Base-by-base conservation (phyloP, 2,113 vertebrate genomes). In the Dipodomys ordii region DNA sequence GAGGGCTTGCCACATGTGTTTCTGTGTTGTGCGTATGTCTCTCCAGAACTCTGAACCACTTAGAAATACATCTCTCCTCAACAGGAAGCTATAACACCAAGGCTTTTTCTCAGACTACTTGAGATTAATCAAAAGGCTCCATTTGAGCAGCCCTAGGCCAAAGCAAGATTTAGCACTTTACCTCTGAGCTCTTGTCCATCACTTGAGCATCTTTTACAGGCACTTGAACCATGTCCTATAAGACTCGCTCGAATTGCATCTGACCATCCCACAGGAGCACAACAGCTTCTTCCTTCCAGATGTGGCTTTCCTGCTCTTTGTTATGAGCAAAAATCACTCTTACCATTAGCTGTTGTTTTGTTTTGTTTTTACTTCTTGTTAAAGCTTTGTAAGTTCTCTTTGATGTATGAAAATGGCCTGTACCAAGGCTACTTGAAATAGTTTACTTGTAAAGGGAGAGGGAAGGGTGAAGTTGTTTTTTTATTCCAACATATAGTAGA, bases 51-150 rank as follows among this genome's bases (percentile, higher is more conserved):
- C 92, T 94, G 87, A 95, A 46, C 53, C 64, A 46, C 96, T 97
- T 49, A 65, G 90, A 92, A 96, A 96, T 90, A 88, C 2, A 93
- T 65, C 5, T 44, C 87, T 80, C 94, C 95, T 97, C 94, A 28
- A 16, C 83, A 77, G 60, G 35, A 97, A 97, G 76, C 69, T 6
- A 74, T 88, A 23, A 46, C 82, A 81, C 79, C 25, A 90, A 94
- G 87, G 69, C 30, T 88, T 97, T 97, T 97, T 73, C 95, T 97
- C 71, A 83, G 74, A 91, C 77, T 90, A 85, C 86, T 95, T 97
- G 83, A 68, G 83, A 93, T 93, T 88, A 96, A 86, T 97, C 96
- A 94, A 96, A 98, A 96, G 91, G 73, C 92, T 96, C 46, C 8
- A 68, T 94, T 46, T 85, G 90, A 96, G 96, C 73, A 95, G 71